Percentiles rank a stretch among this genome's conserved stretches.
phyloP scores from a whole-genome alignment of 1,140 invertebrate species.

The Panagrolaimus sp. region DNA sequence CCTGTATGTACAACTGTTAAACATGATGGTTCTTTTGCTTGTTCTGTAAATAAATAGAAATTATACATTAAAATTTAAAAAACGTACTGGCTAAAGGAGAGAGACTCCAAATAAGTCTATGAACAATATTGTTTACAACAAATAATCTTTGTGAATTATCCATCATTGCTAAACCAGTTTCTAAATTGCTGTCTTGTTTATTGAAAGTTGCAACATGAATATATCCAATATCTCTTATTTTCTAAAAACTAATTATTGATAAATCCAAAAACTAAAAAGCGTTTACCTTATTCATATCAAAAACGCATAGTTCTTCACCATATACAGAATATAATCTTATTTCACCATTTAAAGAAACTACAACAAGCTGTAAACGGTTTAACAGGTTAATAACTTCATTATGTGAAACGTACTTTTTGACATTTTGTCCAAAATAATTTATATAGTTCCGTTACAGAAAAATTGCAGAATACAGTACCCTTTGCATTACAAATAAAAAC shows the following conservation, averaged over 20 bases:
- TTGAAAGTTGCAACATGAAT: constrained; percentile 19
- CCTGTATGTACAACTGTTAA: constrained; percentile 26
- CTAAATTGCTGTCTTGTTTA: constrained; percentile 15
- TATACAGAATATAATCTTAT: constrained; percentile 23
- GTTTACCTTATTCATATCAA: constrained; percentile 27
- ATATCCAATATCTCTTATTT: constrained; percentile 24
- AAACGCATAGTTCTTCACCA: constrained; percentile 21
- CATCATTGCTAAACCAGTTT: constrained; percentile 29
- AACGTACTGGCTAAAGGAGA: constrained; percentile 12
- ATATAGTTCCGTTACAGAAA: constrained; percentile 19
- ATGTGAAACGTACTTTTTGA: constrained; percentile 25
- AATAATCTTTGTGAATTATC: constrained; percentile 25
- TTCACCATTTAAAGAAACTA: constrained; percentile 18
- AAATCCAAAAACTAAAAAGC: not conserved
- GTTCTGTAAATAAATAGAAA: not conserved
- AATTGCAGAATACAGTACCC: not conserved
- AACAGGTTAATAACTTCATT: not conserved
- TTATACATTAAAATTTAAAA: too few relatives aligned
- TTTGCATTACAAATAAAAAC: constrained; percentile 13
- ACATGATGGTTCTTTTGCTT: constrained; percentile 7
- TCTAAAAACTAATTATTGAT: constrained; percentile 18
- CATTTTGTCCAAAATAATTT: constrained; percentile 32
- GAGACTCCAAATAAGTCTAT: constrained; percentile 23
- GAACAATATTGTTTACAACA: constrained; percentile 29
- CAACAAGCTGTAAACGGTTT: constrained; percentile 22